Conservation (phyloP, 2,113 vertebrate genomes). For the Neolamprologus longior region DNA sequence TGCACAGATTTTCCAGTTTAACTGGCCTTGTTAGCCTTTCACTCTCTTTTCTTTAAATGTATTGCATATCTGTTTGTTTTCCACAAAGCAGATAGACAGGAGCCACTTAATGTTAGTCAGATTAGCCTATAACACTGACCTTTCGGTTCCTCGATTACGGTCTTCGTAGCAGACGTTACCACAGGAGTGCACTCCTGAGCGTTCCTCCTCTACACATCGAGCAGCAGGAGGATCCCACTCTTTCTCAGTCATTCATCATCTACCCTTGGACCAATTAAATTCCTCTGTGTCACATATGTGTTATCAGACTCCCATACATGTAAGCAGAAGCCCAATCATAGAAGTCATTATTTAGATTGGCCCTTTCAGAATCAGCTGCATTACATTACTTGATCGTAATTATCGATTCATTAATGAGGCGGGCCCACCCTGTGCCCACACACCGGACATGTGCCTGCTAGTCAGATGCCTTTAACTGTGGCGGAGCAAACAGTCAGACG, state of each 20-base stretch:
- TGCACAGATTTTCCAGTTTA: background rate
- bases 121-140: background rate
- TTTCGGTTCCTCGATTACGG: background rate
- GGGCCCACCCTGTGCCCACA: background rate
- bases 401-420: background rate
- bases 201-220: background rate
- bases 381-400: background rate
- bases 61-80: background rate
- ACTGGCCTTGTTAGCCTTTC: background rate
- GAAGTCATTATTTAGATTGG: background rate
- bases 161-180: background rate
- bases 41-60: background rate
- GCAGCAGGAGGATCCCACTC: background rate
- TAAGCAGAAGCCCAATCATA: background rate
- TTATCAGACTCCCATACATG: background rate
- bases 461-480: background rate
- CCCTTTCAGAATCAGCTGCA: background rate
- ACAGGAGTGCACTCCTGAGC: background rate
- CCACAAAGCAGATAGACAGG: background rate
- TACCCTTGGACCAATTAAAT: background rate
- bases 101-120: background rate
- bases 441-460: background rate
- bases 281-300: background rate
- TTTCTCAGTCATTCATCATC: background rate
- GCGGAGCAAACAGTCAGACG: background rate